Evolutionary conservation across 2,888 invertebrate species (phyloP), one percentile per base, ranked within the genome.

Genomic region (Drosophila anomalipes): DNA sequence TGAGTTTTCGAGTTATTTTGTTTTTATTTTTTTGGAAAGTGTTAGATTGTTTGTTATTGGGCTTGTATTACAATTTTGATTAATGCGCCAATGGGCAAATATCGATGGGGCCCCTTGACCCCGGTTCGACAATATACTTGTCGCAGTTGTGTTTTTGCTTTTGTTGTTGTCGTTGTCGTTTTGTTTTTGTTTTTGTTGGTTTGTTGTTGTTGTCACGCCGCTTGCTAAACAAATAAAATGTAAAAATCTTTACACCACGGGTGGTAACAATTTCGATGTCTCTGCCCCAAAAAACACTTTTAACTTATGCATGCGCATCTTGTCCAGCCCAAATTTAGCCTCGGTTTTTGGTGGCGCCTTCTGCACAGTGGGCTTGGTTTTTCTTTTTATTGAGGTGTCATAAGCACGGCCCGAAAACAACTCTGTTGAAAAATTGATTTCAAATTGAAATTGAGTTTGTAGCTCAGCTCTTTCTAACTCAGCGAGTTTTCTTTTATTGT

Each of bases 341-440:
- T 16, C 28, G 70, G 63, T 67, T 56, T 41, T 10, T 41, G 44
- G 52, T 68, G 90, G 90, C 90, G 86, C 90, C 90, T 71, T 65
- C 82, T 82, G 70, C 73, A 76, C 70, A 71, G 69, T 73, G 68
- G 60, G 68, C 41, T 59, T 51, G 39, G 52, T 26, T 19, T 33
- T 63, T 33, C 57, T 49, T 90, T 86, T 88, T 88, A 88, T 88
- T 87, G 74, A 91, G 87, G 91, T 88, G 87, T 88, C 91, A 91
- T 76, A 73, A 61, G 75, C 78, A 77, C 73, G 73, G 65, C 33
- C 63, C 19, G 54, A 78, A 76, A 76, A 77, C 78, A 82, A 80
- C 81, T 80, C 86, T 80, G 83, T 88, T 90, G 88, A 88, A 87
- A 87, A 91, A 87, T 91, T 91, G 88, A 90, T 80, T 88, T 83